Base-by-base conservation (phyloP, 2,113 vertebrate genomes). In the Speoplatyrhinus poulsoni region DNA sequence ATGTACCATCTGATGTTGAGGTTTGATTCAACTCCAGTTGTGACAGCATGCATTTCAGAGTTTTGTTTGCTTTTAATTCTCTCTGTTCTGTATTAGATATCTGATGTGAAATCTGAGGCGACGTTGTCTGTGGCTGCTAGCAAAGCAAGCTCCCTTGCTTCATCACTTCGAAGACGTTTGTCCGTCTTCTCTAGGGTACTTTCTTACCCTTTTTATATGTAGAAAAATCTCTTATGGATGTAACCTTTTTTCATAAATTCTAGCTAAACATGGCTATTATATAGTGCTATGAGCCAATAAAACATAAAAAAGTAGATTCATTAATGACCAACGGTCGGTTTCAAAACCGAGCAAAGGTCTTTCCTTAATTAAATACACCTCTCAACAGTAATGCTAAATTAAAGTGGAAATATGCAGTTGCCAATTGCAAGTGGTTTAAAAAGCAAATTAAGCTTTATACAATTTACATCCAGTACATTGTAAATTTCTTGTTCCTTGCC, bases 161-260 rank as follows among this genome's bases (percentile, higher is more conserved):
- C 92, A 3, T 93, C 92, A 9, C 53, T 93, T 4, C 84, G 89
- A 59, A 88, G 89, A 72, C 91, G 90, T 26, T 77, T 94, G 49
- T 87, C 90, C 11, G 92, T 88, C 19, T 93, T 94, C 57, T 50
- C 76, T 0, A 91, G 90, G 92, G 92, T 92, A 9, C 19, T 62
- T 48, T 70, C 36, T 15, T 52, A n/a, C 26, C 26, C 26, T 26
- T 26, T 26, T 26, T 26, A 26, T 26, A 26, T 26, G 26, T 1
- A 26, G 2, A 26, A 26, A 3, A 26, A 5, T 15, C 41, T 5
- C 47, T 17, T 0, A 57, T 15, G 26, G 33, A 41, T 41, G 36
- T 41, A 41, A 41, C 7, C 0, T 41, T 41, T 41, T 41, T 41
- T 41, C 36, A 6, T 41, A 41, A 41, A 26, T 26, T 26, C 26